These are phyloP conservation scores for Hirundichthys speculiger DNA, from an alignment of 2,113 vertebrate species.

Conservation along the genomic window DNA sequence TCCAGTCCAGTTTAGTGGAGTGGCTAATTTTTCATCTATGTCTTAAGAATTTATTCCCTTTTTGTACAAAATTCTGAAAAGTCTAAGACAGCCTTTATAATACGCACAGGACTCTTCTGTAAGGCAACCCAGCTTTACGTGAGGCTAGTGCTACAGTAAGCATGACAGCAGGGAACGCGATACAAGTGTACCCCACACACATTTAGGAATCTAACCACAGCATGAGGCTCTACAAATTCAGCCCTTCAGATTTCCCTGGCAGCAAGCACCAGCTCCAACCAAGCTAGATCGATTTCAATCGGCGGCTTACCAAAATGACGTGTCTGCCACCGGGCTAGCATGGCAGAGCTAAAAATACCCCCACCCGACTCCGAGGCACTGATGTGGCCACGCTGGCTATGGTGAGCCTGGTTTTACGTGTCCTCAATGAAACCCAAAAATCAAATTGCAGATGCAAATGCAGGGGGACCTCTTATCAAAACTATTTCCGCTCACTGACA, in stretches of 20 bases:
- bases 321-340: conserved; percentile 57
- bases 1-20: no score
- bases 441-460: conserved; percentile 79
- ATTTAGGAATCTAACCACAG: conserved; percentile 50
- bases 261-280: conserved; percentile 46
- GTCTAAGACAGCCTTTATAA: no score
- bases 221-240: conserved; percentile 44
- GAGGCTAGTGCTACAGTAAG: conserved; percentile 7
- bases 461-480: conserved; percentile 70
- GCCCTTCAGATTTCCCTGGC: conserved; percentile 54
- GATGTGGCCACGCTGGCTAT: conserved; percentile 71
- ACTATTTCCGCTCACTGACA: conserved; percentile 69
- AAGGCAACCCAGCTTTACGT: conserved; percentile 2
- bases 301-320: conserved; percentile 73
- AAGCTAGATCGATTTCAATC: conserved; percentile 73
- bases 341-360: conserved; percentile 71
- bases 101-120: no score
- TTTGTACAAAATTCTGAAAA: no score
- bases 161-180: conserved; percentile 29
- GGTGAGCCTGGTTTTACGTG: conserved; percentile 67
- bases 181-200: conserved; percentile 25
- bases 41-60: no score
- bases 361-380: conserved; percentile 47
- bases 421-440: conserved; percentile 71
- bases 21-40: no score